A percentile compares a stretch with the other conserved stretches of the same genome.
Conservation (phyloP, 1,140 invertebrate genomes). For the Trichoplusia ni region DNA sequence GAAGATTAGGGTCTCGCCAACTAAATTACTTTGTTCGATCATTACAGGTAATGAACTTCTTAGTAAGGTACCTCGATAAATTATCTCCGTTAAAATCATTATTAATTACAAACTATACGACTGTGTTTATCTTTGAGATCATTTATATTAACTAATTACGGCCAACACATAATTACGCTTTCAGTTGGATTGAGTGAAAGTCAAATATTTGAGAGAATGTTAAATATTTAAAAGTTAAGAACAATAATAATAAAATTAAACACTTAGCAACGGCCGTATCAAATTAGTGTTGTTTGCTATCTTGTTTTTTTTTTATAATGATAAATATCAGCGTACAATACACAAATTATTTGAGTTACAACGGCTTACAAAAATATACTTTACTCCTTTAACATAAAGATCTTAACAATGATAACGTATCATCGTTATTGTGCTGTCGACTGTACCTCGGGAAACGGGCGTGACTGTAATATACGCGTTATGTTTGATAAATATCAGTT, state of each 20-base stretch:
- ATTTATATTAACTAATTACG: conserved; percentile 6
- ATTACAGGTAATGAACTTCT: conserved; percentile 11
- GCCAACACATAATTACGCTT: conserved; percentile 10
- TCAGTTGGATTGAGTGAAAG: conserved; percentile 7
- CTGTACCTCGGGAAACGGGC: no score
- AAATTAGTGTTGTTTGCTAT: background rate
- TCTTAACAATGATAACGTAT: no score
- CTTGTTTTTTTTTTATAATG: background rate
- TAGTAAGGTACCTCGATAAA: background rate
- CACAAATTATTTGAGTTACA: no score
- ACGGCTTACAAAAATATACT: no score
- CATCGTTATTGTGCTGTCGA: no score
- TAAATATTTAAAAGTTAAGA: background rate
- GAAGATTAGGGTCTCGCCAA: background rate
- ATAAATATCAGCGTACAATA: no score
- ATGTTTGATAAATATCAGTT: no score
- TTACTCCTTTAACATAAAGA: no score
- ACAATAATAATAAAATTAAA: background rate
- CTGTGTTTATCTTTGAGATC: no score
- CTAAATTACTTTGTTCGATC: conserved; percentile 7
- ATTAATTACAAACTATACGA: conserved; percentile 5
- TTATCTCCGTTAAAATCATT: conserved; percentile 6
- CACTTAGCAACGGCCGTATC: background rate
- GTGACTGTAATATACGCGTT: no score
- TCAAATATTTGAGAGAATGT: conserved; percentile 1